Evolutionary conservation across 1,140 invertebrate genomes (phyloP), one percentile per base, ranked within the genome.

Genomic region (Scylla paramamosain): DNA sequence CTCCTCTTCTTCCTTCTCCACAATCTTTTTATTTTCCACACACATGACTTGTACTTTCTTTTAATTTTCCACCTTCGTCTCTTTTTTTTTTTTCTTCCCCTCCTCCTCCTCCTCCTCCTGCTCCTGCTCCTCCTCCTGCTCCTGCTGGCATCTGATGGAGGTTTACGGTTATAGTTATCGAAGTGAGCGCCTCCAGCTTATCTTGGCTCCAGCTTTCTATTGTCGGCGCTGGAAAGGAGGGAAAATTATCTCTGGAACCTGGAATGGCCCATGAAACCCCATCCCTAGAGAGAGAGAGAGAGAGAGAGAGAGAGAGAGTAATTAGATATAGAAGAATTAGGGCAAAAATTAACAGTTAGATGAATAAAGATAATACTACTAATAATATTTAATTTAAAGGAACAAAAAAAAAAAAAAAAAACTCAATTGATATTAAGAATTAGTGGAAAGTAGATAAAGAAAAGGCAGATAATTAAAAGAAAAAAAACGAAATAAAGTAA

Each of bases 281-380:
- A 12, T 20, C 16, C 12, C 12, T 6, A 77, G 67, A 77, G 67
- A 77, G 67, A 77, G 67, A 77, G 67, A 77, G 67, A 77, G 67
- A 77, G 67, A 77, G 67, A 77, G 67, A 88, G 86, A 88, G 86
- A 88, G 86, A 88, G 86, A 88, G 86, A 88, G 86, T 25, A 77
- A 20, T 20, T 25, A 67, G 59, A 67, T 12, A 77, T 12, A 77
- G 1, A 77, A 39, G 39, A 39, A 39, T 39, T 2, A 39, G 1
- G 1, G 1, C 6, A 39, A 39, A 39, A 39, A 59, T 16, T 16
- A 8, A 59, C 2, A 59, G 52, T 0, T 12, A 59, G 52, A 86
- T 12, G 28, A 86, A 31, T 16, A 14, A 28, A 31, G n/a, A 86
- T n/a, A 39, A 39, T 39, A 39, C 1, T 39, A 39, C 1, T 39